A percentile compares a stretch with the other conserved stretches of the same genome.
Evolutionary conservation across 2,888 invertebrate genomes (phyloP).

Genomic region (Cotesia congregata): DNA sequence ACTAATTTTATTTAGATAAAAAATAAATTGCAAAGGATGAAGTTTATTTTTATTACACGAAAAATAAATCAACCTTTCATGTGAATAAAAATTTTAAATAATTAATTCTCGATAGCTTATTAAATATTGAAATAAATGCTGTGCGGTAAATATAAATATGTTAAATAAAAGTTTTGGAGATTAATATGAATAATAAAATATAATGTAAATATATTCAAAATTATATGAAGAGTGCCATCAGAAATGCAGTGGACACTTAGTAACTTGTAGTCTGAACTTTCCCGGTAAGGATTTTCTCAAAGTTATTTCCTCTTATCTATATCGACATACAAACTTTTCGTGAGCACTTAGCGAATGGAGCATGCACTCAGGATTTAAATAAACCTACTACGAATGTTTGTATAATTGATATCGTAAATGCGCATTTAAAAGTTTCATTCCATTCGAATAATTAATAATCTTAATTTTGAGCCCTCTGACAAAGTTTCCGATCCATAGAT

Average conservation of each 20-base stretch:
- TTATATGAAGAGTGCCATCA: slow-evolving; percentile 1
- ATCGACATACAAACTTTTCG: slow-evolving; percentile 3
- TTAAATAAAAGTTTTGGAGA: background rate
- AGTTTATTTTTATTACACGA: too few species aligned
- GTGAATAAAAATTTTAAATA: background rate
- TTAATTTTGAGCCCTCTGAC: background rate
- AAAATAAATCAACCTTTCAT: background rate
- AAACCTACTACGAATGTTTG: slow-evolving; percentile 9
- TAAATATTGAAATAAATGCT: background rate
- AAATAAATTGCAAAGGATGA: too few species aligned
- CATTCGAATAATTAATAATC: background rate
- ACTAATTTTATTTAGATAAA: background rate
- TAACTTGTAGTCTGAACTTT: background rate
- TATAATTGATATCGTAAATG: background rate
- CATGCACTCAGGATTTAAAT: slow-evolving; percentile 20
- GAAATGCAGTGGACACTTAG: slow-evolving; percentile 11
- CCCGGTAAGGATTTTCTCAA: background rate
- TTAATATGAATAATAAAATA: background rate
- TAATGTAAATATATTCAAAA: slow-evolving; percentile 1
- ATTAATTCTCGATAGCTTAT: background rate
- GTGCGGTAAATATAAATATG: background rate
- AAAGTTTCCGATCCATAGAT: background rate
- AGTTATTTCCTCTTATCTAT: background rate
- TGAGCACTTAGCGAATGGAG: slow-evolving; percentile 2
- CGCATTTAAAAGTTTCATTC: background rate